These are phyloP conservation scores for Hoplodrina ambigua DNA, from an alignment of 2,888 invertebrate genomes.

Conservation along the genomic window DNA sequence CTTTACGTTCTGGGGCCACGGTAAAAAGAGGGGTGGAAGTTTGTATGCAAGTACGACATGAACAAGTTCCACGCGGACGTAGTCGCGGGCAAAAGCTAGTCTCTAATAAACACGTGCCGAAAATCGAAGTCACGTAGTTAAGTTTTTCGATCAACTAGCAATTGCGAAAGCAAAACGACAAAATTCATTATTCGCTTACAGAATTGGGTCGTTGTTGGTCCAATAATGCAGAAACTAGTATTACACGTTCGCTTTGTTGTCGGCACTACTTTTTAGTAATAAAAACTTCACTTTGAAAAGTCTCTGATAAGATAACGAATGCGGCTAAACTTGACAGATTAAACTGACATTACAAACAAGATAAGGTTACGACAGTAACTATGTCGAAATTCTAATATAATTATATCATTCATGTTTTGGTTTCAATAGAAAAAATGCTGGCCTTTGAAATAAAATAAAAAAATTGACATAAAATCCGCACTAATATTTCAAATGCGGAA, in stretches of 20 bases:
- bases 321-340: conserved; percentile 19
- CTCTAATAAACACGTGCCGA: conserved; percentile 26
- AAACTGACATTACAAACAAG: conserved; percentile 15
- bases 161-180: conserved; percentile 67
- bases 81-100: too few relatives aligned
- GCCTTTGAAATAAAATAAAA: conserved; percentile 5
- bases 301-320: conserved; percentile 38
- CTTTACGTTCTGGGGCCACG: too few relatives aligned
- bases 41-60: too few relatives aligned
- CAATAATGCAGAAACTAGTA: conserved; percentile 69
- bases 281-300: conserved; percentile 47
- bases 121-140: conserved; percentile 28
- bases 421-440: conserved; percentile 11
- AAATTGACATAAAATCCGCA: not conserved
- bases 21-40: too few relatives aligned
- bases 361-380: conserved; percentile 12
- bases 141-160: conserved; percentile 57
- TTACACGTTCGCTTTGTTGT: conserved; percentile 66
- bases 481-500: too few relatives aligned
- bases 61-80: too few relatives aligned
- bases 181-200: conserved; percentile 64
- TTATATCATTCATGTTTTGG: too few relatives aligned
- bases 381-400: conserved; percentile 10
- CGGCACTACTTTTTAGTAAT: conserved; percentile 33
- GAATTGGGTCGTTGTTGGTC: conserved; percentile 66